These are phyloP conservation scores for Actenoides lindsayi DNA, from an alignment of 2,113 vertebrate species.

Conservation along the genomic window DNA sequence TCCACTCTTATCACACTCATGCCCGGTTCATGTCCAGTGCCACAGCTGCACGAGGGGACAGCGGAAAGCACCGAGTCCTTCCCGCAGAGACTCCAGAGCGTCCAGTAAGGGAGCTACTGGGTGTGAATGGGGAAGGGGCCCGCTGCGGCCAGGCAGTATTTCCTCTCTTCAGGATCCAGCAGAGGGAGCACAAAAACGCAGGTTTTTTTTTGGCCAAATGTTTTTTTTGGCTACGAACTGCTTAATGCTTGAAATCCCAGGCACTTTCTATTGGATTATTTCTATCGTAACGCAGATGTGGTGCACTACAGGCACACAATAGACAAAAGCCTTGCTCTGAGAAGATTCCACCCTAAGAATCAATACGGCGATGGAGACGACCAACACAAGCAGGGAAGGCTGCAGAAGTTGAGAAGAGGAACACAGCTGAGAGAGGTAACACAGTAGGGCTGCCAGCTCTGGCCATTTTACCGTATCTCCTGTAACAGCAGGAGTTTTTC, in stretches of 20 bases:
- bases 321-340: neutral
- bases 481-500: neutral
- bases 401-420: neutral
- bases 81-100: fast-evolving
- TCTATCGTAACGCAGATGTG: neutral
- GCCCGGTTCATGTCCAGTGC: fast-evolving
- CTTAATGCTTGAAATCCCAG: neutral
- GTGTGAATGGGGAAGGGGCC: fast-evolving
- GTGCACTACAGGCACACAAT: fast-evolving
- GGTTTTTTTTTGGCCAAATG: neutral
- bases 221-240: neutral
- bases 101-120: fast-evolving
- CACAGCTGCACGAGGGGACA: fast-evolving
- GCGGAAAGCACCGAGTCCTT: fast-evolving
- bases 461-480: fast-evolving
- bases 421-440: neutral
- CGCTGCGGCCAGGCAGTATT: fast-evolving
- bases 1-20: fast-evolving
- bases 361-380: fast-evolving
- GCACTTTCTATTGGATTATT: neutral
- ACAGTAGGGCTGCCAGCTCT: neutral
- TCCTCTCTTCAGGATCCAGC: neutral
- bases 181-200: slow-evolving; percentile 12
- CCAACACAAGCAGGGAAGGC: neutral
- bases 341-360: neutral